A percentile compares a stretch with the other conserved stretches of the same genome.
phyloP scores from a whole-genome alignment of 2,113 vertebrate species.

The Corvus cornix region DNA sequence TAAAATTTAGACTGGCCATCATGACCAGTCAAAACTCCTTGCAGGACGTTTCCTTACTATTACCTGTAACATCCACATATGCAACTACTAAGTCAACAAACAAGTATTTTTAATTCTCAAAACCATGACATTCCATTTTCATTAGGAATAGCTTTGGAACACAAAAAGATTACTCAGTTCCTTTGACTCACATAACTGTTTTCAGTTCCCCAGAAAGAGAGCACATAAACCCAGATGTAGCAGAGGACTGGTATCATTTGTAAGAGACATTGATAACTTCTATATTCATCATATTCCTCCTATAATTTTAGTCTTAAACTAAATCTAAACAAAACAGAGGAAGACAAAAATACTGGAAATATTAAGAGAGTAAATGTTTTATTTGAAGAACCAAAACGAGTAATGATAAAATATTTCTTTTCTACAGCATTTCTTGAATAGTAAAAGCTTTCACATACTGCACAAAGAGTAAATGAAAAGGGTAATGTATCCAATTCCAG shows the following conservation, averaged over 20 bases:
- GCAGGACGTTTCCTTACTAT: background rate
- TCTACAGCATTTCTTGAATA: background rate
- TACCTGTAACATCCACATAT: background rate
- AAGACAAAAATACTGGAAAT: background rate
- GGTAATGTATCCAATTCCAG: background rate
- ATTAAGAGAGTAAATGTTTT: background rate
- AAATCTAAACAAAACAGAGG: background rate
- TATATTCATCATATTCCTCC: rapidly evolving
- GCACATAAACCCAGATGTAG: background rate
- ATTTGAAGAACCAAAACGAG: background rate
- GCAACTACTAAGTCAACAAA: background rate
- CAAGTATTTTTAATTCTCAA: background rate
- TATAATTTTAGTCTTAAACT: background rate
- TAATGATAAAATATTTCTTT: background rate
- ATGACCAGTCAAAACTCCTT: background rate
- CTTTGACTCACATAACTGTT: background rate
- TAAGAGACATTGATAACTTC: background rate
- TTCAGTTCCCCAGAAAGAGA: background rate
- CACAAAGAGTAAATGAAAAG: background rate
- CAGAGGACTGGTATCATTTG: background rate
- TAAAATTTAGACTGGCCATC: background rate
- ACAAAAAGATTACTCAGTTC: background rate
- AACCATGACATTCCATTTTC: background rate
- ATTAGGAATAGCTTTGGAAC: background rate
- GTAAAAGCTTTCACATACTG: background rate